Percentiles rank a stretch among this genome's conserved stretches.
Conservation (phyloP, 2,888 invertebrate species). For the Maniola hyperantus region DNA sequence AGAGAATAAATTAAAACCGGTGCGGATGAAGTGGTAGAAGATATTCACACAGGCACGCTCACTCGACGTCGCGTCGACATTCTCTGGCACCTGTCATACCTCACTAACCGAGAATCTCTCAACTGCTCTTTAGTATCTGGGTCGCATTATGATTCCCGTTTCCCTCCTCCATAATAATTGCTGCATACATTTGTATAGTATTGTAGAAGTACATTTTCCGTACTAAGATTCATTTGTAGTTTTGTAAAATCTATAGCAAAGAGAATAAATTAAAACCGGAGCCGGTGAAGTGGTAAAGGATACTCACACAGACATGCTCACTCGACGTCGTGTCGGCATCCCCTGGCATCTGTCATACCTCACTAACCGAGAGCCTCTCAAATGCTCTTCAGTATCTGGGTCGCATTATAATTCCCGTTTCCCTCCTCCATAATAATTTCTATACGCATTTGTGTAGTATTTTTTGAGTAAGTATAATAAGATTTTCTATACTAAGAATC, state of each 20-base stretch:
- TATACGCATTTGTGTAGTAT: background rate
- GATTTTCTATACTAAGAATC: too few relatives aligned
- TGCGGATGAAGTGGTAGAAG: background rate
- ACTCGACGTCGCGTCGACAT: constrained; percentile 2
- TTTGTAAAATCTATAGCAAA: background rate
- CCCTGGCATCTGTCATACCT: constrained; percentile 8
- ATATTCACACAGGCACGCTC: background rate
- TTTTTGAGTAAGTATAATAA: background rate
- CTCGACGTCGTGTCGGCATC: constrained; percentile 4
- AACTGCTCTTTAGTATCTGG: constrained; percentile 1
- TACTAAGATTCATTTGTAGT: too few relatives aligned
- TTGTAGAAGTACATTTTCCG: too few relatives aligned
- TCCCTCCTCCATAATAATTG: background rate
- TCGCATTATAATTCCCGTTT: constrained; percentile 2
- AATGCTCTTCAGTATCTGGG: constrained; percentile 2
- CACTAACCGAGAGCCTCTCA: constrained; percentile 11
- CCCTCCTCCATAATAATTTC: background rate
- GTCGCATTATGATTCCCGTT: constrained; percentile 2
- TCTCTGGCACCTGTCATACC: constrained; percentile 8
- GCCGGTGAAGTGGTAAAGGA: background rate
- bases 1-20: background rate
- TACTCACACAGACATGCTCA: background rate
- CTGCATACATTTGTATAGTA: background rate
- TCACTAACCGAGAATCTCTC: constrained; percentile 10
- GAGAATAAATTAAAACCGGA: background rate